Conservation (phyloP, 2,797 vertebrate genomes). For the Netta rufina region DNA sequence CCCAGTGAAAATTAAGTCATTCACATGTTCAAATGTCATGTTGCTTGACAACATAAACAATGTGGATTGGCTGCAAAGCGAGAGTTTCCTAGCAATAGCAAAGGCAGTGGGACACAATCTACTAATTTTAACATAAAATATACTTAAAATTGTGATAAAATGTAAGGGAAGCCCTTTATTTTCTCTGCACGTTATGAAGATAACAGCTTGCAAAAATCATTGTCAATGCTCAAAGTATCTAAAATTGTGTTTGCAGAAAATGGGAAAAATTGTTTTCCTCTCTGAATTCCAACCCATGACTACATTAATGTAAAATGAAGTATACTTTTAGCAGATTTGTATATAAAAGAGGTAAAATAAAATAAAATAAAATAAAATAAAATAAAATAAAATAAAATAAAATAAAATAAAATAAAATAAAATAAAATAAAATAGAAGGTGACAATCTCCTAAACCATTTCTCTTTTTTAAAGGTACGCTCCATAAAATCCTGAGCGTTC, state of each 20-base stretch:
- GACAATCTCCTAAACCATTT: not conserved
- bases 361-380: no score
- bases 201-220: not conserved
- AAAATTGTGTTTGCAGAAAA: not conserved
- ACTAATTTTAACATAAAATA: not conserved
- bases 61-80: not conserved
- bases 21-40: not conserved
- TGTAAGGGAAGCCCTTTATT: not conserved
- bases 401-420: not conserved
- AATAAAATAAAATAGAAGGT: not conserved
- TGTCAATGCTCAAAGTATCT: not conserved
- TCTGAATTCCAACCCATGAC: not conserved
- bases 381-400: no score
- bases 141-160: no score
- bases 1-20: not conserved
- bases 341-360: not conserved
- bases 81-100: not conserved
- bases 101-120: not conserved
- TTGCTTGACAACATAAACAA: not conserved
- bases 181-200: not conserved
- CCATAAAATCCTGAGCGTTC: not conserved
- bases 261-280: not conserved
- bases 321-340: not conserved
- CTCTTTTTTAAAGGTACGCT: not conserved
- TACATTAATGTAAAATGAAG: not conserved